Evolutionary conservation across 1,140 invertebrate species (phyloP).

Genomic region (Bombus picipes): DNA sequence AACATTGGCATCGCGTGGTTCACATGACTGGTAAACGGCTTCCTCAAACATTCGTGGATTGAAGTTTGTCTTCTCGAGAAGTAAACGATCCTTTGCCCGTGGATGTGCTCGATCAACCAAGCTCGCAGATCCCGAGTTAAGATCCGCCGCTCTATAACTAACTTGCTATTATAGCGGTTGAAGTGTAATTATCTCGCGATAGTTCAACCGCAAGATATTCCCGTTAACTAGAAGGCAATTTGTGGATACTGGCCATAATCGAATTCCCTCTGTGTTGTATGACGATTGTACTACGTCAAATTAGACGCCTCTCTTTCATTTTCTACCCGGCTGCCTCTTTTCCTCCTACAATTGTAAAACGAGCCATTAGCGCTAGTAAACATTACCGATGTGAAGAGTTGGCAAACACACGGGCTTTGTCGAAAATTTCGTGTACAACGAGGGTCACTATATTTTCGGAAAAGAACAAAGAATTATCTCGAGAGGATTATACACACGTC

Average conservation of each 20-base stretch:
- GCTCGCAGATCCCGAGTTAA: conserved; percentile 8
- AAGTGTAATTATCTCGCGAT: conserved; percentile 52
- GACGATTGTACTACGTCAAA: not conserved
- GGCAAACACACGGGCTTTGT: not conserved
- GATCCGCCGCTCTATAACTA: conserved; percentile 43
- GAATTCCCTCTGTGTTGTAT: not conserved
- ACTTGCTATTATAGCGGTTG: conserved; percentile 44
- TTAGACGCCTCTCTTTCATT: not conserved
- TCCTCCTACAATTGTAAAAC: not conserved
- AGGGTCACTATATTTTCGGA: not conserved
- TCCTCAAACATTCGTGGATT: conserved; percentile 12
- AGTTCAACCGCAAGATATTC: conserved; percentile 36
- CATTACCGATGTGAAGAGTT: not conserved
- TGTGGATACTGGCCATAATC: conserved; percentile 35
- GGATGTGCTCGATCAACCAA: conserved; percentile 33
- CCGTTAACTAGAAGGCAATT: conserved; percentile 41
- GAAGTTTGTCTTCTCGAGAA: conserved; percentile 23
- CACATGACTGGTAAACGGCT: not conserved
- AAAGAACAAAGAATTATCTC: not conserved
- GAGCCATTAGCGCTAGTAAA: not conserved
- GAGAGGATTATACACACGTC: not conserved
- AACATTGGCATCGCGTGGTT: not conserved
- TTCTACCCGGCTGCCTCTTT: not conserved
- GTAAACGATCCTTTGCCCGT: not conserved
- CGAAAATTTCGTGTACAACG: not conserved